Conservation (phyloP, 1,140 invertebrate genomes). For the Achroia grisella region DNA sequence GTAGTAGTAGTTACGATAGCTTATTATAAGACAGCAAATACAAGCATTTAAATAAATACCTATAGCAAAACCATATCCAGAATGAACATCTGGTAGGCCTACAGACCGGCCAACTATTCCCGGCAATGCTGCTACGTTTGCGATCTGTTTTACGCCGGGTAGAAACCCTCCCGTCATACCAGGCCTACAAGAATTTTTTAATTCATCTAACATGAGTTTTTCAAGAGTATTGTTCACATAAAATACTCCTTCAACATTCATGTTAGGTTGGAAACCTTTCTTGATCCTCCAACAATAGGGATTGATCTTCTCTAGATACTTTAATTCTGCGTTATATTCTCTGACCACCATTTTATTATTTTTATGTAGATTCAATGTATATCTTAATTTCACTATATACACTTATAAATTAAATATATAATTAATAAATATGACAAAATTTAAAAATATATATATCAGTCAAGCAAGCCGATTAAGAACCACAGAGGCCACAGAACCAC, state of each 20-base stretch:
- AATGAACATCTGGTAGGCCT: slow-evolving; percentile 98
- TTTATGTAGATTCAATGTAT: not conserved
- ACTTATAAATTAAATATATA: too few relatives aligned
- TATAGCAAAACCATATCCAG: slow-evolving; percentile 99
- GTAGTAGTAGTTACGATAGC: too few relatives aligned
- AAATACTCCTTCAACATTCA: slow-evolving; percentile 99
- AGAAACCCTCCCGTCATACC: slow-evolving; percentile 96
- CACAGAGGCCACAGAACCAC: too few relatives aligned
- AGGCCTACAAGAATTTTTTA: slow-evolving; percentile 91
- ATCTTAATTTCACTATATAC: too few relatives aligned
- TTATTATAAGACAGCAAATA: too few relatives aligned
- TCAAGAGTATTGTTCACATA: slow-evolving; percentile 97
- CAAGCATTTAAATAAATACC: slow-evolving; percentile 66
- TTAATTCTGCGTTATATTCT: slow-evolving; percentile 94
- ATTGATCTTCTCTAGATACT: slow-evolving; percentile 93
- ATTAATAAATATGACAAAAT: too few relatives aligned
- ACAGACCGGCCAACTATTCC: slow-evolving; percentile 95
- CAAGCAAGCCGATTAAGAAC: too few relatives aligned
- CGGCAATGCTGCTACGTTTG: slow-evolving; percentile 98
- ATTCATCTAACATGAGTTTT: slow-evolving; percentile 97
- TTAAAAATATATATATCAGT: too few relatives aligned
- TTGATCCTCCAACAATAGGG: slow-evolving; percentile 95
- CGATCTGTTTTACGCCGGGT: slow-evolving; percentile 99
- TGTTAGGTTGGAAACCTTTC: slow-evolving; percentile 99
- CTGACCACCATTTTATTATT: slow-evolving; percentile 85